Evolutionary conservation across 2,113 vertebrate species (phyloP).

Genomic region (Blennius ocellaris): DNA sequence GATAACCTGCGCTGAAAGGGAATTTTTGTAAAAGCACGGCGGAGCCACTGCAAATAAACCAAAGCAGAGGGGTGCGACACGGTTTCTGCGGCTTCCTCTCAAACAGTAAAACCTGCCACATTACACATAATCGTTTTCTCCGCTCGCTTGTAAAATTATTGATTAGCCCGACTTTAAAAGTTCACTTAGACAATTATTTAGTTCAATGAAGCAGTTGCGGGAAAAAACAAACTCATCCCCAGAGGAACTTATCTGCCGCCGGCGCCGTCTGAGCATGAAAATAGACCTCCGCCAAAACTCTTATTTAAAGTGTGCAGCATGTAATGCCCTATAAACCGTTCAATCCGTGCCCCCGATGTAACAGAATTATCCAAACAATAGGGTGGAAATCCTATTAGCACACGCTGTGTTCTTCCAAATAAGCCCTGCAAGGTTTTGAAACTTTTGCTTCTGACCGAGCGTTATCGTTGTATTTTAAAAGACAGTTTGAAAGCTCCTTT

Average conservation of each 20-base stretch:
- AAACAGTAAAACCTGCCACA: no score
- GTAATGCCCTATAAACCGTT: conserved; percentile 38
- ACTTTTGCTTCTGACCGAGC: conserved; percentile 26
- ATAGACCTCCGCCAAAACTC: neutral
- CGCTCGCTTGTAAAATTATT: no score
- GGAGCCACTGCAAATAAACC: no score
- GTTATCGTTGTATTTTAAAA: conserved; percentile 31
- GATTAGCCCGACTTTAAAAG: neutral
- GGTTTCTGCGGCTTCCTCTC: no score
- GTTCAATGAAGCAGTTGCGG: neutral
- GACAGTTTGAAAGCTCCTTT: neutral
- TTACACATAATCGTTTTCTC: no score
- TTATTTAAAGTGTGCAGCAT: conserved; percentile 23
- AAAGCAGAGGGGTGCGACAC: no score
- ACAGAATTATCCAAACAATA: conserved; percentile 58
- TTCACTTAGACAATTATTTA: neutral
- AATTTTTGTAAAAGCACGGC: no score
- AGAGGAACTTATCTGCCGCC: neutral
- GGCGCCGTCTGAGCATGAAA: conserved; percentile 7
- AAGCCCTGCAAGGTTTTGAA: conserved; percentile 43
- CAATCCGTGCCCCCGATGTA: conserved; percentile 29
- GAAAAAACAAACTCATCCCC: neutral
- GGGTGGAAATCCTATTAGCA: conserved; percentile 51
- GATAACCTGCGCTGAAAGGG: no score
- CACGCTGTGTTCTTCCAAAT: conserved; percentile 19